Conservation (phyloP, 2,113 vertebrate species). For the Lynx canadensis region DNA sequence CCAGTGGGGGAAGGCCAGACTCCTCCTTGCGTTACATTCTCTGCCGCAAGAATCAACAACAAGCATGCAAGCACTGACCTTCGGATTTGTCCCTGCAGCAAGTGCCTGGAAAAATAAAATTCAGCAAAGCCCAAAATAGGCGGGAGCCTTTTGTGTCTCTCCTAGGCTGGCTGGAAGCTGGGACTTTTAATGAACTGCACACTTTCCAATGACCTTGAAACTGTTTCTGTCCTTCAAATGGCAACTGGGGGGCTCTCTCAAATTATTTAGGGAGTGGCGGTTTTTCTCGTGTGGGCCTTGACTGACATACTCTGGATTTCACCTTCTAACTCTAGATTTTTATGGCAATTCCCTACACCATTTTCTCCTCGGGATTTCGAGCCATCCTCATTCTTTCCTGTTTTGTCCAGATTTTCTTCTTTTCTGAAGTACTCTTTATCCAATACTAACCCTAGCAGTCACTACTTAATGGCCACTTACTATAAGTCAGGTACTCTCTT, state of each 20-base stretch:
- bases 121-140: slow-evolving; percentile 60
- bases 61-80: neutral
- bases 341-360: neutral
- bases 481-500: neutral
- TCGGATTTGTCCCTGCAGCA: neutral
- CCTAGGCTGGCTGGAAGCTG: neutral
- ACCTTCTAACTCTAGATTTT: neutral
- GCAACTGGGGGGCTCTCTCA: neutral
- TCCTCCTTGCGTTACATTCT: neutral
- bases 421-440: neutral
- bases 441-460: neutral
- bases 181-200: neutral
- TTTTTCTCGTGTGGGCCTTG: neutral
- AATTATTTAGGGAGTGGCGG: neutral
- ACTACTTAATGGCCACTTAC: neutral
- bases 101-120: slow-evolving; percentile 32
- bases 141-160: neutral
- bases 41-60: neutral
- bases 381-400: neutral
- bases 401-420: neutral
- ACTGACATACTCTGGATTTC: neutral
- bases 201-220: slow-evolving; percentile 32
- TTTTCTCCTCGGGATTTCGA: neutral
- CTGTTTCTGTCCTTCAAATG: neutral
- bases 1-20: neutral